Conservation (phyloP, 2,888 invertebrate species). For the Callinectes sapidus region DNA sequence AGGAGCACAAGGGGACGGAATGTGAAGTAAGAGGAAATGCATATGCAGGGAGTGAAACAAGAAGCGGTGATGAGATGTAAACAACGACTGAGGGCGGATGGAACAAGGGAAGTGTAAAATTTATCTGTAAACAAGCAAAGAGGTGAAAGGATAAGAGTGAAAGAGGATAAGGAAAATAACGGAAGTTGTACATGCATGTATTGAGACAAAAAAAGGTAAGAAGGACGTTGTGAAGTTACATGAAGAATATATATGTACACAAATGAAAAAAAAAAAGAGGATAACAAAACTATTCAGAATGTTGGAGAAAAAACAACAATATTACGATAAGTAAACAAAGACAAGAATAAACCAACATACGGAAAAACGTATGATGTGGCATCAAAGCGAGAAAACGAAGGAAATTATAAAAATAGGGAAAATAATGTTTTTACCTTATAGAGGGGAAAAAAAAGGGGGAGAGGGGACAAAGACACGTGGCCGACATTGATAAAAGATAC, state of each 20-base stretch:
- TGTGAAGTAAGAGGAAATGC: background rate
- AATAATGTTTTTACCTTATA: background rate
- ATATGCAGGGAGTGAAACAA: background rate
- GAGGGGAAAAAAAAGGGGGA: background rate
- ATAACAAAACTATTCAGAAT: background rate
- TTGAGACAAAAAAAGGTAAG: background rate
- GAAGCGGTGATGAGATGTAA: background rate
- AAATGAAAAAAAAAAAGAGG: background rate
- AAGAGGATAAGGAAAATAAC: background rate
- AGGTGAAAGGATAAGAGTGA: background rate
- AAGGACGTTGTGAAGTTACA: background rate
- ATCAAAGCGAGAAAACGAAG: background rate
- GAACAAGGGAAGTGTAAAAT: background rate
- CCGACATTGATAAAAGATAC: background rate
- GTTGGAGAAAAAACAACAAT: background rate
- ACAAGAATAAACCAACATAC: too few relatives aligned
- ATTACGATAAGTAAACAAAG: background rate
- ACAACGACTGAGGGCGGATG: background rate
- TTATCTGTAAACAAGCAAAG: background rate
- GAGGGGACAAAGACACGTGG: too few relatives aligned
- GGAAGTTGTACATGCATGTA: background rate
- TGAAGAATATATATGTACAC: background rate
- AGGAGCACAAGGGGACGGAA: background rate
- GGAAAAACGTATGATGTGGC: background rate
- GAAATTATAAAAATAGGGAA: too few relatives aligned